Conservation (phyloP, 2,797 vertebrate species). For the Hozukius guyotensis region DNA sequence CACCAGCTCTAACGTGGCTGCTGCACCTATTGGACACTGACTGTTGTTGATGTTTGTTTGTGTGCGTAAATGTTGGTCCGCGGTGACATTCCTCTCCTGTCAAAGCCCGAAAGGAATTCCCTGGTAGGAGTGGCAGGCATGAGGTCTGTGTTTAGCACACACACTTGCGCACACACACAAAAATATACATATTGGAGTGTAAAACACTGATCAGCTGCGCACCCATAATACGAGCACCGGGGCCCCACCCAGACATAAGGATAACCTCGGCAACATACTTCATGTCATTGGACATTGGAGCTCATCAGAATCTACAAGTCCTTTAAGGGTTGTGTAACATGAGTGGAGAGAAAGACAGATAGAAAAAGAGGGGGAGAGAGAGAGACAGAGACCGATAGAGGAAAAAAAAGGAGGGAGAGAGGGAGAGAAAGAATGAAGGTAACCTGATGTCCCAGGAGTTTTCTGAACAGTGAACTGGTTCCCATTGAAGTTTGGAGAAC, state of each 20-base stretch:
- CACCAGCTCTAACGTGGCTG: not conserved
- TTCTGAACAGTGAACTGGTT: slow-evolving; percentile 70
- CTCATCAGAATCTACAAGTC: slow-evolving; percentile 74
- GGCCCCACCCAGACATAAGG: slow-evolving; percentile 70
- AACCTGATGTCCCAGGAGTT: slow-evolving; percentile 79
- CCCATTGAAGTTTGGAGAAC: slow-evolving; percentile 75
- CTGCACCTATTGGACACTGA: not conserved
- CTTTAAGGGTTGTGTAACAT: slow-evolving; percentile 83
- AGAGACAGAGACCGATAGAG: slow-evolving; percentile 25
- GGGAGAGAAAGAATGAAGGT: slow-evolving; percentile 59
- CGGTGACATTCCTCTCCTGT: slow-evolving; percentile 75
- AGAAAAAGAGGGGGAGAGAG: slow-evolving; percentile 51
- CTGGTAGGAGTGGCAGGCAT: slow-evolving; percentile 77
- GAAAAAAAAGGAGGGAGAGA: slow-evolving; percentile 29
- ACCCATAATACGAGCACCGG: slow-evolving; percentile 7
- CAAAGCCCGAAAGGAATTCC: slow-evolving; percentile 78
- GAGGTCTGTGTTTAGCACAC: slow-evolving; percentile 73
- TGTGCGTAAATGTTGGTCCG: slow-evolving; percentile 56
- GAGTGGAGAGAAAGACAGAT: slow-evolving; percentile 73
- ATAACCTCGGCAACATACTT: slow-evolving; percentile 72
- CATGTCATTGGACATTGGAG: slow-evolving; percentile 72
- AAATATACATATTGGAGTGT: slow-evolving; percentile 11
- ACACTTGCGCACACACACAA: slow-evolving; percentile 15
- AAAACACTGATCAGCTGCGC: slow-evolving; percentile 33
- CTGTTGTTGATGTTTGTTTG: slow-evolving; percentile 55